Base-by-base conservation (phyloP, 1,140 invertebrate genomes). In the Anoplolepis gracilipes region DNA sequence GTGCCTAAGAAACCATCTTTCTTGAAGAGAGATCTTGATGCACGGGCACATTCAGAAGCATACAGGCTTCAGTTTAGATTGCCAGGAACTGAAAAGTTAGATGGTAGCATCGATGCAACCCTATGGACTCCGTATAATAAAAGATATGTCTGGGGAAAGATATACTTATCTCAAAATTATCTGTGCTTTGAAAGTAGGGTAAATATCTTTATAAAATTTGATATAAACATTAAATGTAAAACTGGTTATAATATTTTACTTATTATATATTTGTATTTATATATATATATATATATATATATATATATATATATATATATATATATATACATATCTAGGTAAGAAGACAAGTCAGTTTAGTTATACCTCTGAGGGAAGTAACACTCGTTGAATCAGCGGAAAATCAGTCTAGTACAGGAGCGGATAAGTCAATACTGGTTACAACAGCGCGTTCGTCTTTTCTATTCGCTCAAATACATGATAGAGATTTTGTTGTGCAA, bases 71-170 rank as follows among this genome's bases (percentile, higher is more conserved):
- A 97, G 84, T 99, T 99, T 93, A 96, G 98, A 82, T 96, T 99
- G 82, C 98, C 99, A 1, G 96, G 97, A 59, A 95, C 94, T 33
- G 99, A 99, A 95, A 99, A 99, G 94, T 95, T 99, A 49, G 99
- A 99, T 95, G 99, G 99, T 0, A 97, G 97, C 85, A 97, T 98
- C 53, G 97, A 98, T 91, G 98, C 98, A 93, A 97, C 97, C 2
- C 94, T 99, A 28, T 99, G 98, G 97, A 99, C 99, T n/a, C 99
- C 98, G 0, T 99, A 98, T 91, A 98, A 99, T 92, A 99, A 99
- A 92, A 96, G 97, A 88, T 97, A 98, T 92, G 97, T 98, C 75
- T 96, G 96, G 95, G 99, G 99, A n/a, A 96, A 97, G 88, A 96
- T 99, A 87, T 99, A 97, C 95, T 94, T 99, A 33, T 99, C 99